Percentiles rank a stretch among this genome's conserved stretches.
Evolutionary conservation across 2,113 vertebrate genomes (phyloP).

Genomic region (Misgurnus mizolepis): DNA sequence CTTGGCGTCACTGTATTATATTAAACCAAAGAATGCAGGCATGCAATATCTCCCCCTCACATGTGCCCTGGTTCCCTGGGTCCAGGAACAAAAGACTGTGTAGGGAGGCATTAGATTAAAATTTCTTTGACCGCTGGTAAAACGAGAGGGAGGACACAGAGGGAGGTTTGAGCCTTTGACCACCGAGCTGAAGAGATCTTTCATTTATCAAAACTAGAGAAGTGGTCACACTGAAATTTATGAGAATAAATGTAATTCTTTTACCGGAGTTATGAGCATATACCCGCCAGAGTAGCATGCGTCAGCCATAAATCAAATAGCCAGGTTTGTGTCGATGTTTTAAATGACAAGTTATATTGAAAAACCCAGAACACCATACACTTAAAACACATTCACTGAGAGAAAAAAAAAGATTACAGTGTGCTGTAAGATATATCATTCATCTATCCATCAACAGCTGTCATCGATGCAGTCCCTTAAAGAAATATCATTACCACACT

Average conservation of each 20-base stretch:
- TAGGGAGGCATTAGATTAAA: conserved; percentile 57
- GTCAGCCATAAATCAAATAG: conserved; percentile 60
- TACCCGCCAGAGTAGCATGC: neutral
- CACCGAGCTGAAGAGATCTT: conserved; percentile 63
- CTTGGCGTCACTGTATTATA: conserved; percentile 68
- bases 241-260: conserved; percentile 17
- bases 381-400: conserved; percentile 66
- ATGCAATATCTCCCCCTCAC: conserved; percentile 64
- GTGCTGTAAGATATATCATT: conserved; percentile 11
- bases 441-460: conserved; percentile 17
- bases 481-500: conserved; percentile 59
- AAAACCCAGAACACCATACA: conserved; percentile 72
- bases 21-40: conserved; percentile 71
- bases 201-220: conserved; percentile 38
- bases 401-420: conserved; percentile 60
- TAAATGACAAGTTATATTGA: conserved; percentile 74
- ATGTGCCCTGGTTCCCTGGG: conserved; percentile 58
- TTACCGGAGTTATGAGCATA: neutral
- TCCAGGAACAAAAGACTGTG: conserved; percentile 56
- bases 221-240: neutral
- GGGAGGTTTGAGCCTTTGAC: conserved; percentile 72
- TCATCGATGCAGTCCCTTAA: neutral
- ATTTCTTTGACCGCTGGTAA: conserved; percentile 67
- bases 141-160: conserved; percentile 71
- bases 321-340: conserved; percentile 52